phyloP scores from a whole-genome alignment of 1,140 invertebrate species.

The Caenorhabditis remanei region DNA sequence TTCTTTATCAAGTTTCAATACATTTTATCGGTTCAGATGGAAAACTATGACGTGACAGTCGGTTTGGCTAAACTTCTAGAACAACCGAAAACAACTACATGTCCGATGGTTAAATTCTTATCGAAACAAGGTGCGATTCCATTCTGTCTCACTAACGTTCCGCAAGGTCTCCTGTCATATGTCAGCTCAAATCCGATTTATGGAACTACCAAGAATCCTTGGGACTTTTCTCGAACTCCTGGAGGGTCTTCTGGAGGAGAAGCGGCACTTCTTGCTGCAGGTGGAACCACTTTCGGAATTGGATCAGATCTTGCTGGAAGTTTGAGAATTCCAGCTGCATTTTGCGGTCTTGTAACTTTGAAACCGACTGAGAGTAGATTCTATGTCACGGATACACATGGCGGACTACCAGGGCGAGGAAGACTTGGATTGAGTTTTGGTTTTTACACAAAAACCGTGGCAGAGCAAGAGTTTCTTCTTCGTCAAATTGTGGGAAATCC shows the following conservation, averaged over 20 bases:
- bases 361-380: conserved; percentile 78
- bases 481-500: conserved; percentile 10
- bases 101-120: conserved; percentile 76
- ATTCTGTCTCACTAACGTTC: conserved; percentile 80
- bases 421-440: conserved; percentile 72
- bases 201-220: conserved; percentile 75
- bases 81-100: conserved; percentile 75
- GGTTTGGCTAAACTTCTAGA: conserved; percentile 78
- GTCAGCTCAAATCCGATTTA: conserved; percentile 77
- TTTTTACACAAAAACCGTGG: conserved; percentile 73
- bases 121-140: conserved; percentile 78
- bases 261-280: conserved; percentile 77
- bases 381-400: conserved; percentile 61
- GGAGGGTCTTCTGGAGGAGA: conserved; percentile 78
- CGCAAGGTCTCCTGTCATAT: conserved; percentile 79
- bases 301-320: conserved; percentile 79
- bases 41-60: conserved; percentile 79
- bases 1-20: neutral
- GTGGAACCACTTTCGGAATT: conserved; percentile 78
- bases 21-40: conserved; percentile 68
- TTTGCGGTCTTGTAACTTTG: conserved; percentile 79
- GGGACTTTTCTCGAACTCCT: conserved; percentile 70
- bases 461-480: conserved; percentile 70
- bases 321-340: conserved; percentile 78
- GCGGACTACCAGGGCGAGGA: conserved; percentile 70